Evolutionary conservation across 2,113 vertebrate species (phyloP).

Genomic region (Herpetotheres cachinnans): DNA sequence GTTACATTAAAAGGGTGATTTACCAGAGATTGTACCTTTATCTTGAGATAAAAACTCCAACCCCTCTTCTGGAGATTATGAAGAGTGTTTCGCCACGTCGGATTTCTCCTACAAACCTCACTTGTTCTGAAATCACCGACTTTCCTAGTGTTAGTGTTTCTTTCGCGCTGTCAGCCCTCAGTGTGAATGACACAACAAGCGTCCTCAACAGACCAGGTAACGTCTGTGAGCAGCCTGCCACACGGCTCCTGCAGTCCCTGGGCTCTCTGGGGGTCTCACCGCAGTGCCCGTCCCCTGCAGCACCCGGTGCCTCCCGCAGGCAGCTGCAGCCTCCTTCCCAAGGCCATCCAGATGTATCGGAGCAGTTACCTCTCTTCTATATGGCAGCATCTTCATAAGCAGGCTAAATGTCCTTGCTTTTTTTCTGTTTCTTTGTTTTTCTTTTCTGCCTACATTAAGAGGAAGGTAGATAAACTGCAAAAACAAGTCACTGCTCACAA

Average conservation of each 20-base stretch:
- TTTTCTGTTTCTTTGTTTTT: background rate
- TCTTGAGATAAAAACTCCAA: background rate
- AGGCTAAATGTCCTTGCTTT: background rate
- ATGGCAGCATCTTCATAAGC: accelerated
- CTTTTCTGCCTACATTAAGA: background rate
- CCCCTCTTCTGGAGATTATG: background rate
- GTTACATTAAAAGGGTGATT: background rate
- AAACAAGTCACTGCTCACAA: background rate
- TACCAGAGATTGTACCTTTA: background rate
- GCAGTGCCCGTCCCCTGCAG: too few species aligned
- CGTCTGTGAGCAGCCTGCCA: accelerated
- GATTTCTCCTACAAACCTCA: background rate
- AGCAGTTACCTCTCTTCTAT: background rate
- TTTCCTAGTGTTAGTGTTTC: background rate
- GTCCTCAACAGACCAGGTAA: accelerated
- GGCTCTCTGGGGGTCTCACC: background rate
- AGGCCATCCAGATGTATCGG: accelerated
- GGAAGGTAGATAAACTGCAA: background rate
- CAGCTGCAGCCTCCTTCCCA: background rate
- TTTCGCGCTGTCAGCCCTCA: background rate
- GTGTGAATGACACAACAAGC: background rate
- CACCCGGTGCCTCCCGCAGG: accelerated
- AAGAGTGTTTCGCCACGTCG: background rate
- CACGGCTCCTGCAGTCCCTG: accelerated
- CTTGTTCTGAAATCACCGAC: background rate